These are phyloP conservation scores for Melanotaenia duboulayi DNA, from an alignment of 2,113 vertebrate species.

Conservation along the genomic window DNA sequence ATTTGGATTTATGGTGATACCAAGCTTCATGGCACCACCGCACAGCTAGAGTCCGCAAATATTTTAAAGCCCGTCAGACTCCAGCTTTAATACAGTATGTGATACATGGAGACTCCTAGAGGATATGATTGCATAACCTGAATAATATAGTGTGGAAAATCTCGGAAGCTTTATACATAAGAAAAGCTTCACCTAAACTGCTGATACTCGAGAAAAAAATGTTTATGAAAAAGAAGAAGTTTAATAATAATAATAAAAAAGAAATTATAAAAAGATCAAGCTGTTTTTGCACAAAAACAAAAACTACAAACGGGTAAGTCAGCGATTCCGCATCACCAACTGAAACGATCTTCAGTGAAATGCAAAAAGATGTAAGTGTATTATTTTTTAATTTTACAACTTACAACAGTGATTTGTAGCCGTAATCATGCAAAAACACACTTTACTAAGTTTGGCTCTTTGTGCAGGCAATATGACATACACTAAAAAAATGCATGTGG, in stretches of 20 bases:
- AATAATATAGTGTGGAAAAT: not conserved
- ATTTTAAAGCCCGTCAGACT: conserved; percentile 35
- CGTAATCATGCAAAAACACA: not conserved
- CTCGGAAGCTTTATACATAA: not conserved
- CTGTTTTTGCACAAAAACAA: too few relatives aligned
- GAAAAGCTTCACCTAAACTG: too few relatives aligned
- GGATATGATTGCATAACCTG: conserved; percentile 40
- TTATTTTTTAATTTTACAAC: not conserved
- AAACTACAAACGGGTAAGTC: too few relatives aligned
- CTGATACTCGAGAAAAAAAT: too few relatives aligned
- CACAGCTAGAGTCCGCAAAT: conserved; percentile 42
- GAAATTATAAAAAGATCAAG: too few relatives aligned
- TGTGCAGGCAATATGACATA: not conserved
- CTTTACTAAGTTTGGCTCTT: not conserved
- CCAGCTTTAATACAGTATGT: conserved; percentile 53
- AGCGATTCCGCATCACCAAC: too few relatives aligned
- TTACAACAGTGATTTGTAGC: not conserved
- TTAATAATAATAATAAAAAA: too few relatives aligned
- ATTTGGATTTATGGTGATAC: conserved; percentile 63
- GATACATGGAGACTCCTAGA: conserved; percentile 22
- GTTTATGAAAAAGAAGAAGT: too few relatives aligned
- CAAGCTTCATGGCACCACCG: conserved; percentile 47
- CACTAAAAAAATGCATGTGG: not conserved
- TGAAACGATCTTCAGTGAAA: not conserved
- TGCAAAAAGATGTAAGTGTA: not conserved